These are phyloP conservation scores for Tapirus terrestris DNA, from an alignment of 2,113 vertebrate species.

Conservation along the genomic window DNA sequence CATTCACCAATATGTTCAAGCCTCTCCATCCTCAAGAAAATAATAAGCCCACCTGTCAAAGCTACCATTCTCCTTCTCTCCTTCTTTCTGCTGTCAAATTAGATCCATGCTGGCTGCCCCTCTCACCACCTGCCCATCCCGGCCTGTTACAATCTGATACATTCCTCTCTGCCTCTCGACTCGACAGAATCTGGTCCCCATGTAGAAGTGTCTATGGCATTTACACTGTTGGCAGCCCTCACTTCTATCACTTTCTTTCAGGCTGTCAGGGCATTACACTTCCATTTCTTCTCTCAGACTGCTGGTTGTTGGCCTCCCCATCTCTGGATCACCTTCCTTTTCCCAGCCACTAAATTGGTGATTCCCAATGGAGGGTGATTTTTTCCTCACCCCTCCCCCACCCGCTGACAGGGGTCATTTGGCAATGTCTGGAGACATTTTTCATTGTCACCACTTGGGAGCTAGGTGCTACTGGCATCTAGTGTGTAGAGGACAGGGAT, in stretches of 20 bases:
- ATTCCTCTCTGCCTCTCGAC: neutral
- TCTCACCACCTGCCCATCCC: neutral
- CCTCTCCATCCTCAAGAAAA: neutral
- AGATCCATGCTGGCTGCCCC: neutral
- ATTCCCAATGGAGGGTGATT: neutral
- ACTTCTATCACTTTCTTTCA: neutral
- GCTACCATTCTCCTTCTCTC: neutral
- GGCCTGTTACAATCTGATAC: neutral
- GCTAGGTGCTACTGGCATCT: neutral
- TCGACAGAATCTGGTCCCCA: neutral
- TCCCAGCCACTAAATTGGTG: neutral
- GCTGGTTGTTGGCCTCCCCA: neutral
- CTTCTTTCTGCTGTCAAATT: neutral
- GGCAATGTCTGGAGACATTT: neutral
- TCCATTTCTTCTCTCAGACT: neutral
- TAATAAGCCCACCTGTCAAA: neutral
- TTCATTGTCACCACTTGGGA: neutral
- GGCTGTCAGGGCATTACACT: neutral
- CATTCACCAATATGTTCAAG: neutral
- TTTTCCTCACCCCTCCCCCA: rapidly evolving
- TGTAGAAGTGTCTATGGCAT: neutral
- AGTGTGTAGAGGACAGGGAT: neutral
- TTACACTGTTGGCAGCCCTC: neutral
- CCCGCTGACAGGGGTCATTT: neutral
- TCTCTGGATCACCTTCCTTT: neutral